Conservation (phyloP, 2,113 vertebrate genomes). For the Tyrannus savana region DNA sequence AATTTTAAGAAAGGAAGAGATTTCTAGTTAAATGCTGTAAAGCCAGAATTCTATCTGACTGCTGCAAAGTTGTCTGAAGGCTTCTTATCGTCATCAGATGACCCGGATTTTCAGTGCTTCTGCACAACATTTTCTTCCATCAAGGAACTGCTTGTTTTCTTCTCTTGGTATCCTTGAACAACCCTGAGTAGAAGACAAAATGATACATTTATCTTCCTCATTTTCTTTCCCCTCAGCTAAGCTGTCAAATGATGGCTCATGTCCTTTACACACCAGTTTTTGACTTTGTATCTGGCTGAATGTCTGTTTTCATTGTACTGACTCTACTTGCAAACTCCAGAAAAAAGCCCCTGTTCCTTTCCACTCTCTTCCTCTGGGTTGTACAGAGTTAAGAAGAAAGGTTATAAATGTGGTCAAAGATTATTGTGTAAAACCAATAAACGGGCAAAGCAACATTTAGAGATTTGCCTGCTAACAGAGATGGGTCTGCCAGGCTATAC, state of each 20-base stretch:
- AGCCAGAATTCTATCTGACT: neutral
- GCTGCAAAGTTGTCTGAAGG: neutral
- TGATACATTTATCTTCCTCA: neutral
- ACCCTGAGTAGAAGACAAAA: neutral
- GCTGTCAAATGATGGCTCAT: neutral
- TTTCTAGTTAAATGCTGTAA: neutral
- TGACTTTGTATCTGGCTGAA: neutral
- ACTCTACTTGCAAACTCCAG: neutral
- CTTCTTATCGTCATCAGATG: neutral
- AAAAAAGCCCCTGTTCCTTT: neutral
- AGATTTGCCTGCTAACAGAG: neutral
- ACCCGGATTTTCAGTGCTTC: neutral
- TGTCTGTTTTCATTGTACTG: neutral
- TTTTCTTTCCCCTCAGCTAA: neutral
- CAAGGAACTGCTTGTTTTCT: neutral
- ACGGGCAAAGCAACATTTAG: neutral
- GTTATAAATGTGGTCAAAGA: neutral
- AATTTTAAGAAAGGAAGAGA: neutral
- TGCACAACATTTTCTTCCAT: neutral
- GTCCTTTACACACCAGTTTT: neutral
- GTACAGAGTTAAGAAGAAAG: neutral
- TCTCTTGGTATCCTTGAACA: neutral
- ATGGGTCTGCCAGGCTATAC: neutral
- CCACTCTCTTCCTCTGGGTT: neutral
- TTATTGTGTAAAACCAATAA: neutral